A percentile compares a stretch with the other conserved stretches of the same genome.
These are phyloP conservation scores for Rhingia campestris DNA, from an alignment of 2,888 invertebrate genomes.

Conservation along the genomic window DNA sequence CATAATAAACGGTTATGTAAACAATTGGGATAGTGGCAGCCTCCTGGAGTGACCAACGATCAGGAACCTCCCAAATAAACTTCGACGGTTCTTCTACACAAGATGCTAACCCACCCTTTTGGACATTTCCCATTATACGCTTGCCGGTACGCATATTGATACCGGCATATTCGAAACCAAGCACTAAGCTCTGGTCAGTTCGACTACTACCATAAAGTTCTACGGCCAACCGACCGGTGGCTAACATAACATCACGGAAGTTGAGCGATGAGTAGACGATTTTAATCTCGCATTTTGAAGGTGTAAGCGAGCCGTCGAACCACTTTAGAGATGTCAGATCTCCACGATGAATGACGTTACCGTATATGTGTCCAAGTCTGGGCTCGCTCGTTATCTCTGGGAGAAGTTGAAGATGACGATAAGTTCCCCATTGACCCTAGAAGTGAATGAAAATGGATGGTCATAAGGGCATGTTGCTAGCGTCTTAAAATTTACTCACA, in stretches of 20 bases:
- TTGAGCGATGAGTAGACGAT: conserved; percentile 90
- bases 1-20: conserved; percentile 87
- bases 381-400: conserved; percentile 82
- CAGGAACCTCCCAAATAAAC: conserved; percentile 87
- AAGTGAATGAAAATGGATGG: not conserved
- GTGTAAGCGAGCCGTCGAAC: conserved; percentile 87
- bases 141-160: conserved; percentile 84
- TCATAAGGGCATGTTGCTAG: too few species aligned
- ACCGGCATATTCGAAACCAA: conserved; percentile 89
- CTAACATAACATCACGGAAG: conserved; percentile 97
- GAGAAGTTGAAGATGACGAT: conserved; percentile 89
- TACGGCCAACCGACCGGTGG: conserved; percentile 93
- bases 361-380: conserved; percentile 87
- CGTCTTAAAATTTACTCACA: conserved; percentile 76
- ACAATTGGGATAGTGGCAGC: conserved; percentile 92
- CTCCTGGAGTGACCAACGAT: conserved; percentile 88
- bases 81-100: conserved; percentile 77
- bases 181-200: conserved; percentile 86
- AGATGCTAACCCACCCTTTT: conserved; percentile 84
- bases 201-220: conserved; percentile 90
- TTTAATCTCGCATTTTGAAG: conserved; percentile 84
- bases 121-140: conserved; percentile 87
- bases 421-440: conserved; percentile 87
- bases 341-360: conserved; percentile 90
- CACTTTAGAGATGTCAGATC: conserved; percentile 94